Evolutionary conservation across 2,888 invertebrate genomes (phyloP), one percentile per base, ranked within the genome.

Genomic region (Orchesella flavescens): DNA sequence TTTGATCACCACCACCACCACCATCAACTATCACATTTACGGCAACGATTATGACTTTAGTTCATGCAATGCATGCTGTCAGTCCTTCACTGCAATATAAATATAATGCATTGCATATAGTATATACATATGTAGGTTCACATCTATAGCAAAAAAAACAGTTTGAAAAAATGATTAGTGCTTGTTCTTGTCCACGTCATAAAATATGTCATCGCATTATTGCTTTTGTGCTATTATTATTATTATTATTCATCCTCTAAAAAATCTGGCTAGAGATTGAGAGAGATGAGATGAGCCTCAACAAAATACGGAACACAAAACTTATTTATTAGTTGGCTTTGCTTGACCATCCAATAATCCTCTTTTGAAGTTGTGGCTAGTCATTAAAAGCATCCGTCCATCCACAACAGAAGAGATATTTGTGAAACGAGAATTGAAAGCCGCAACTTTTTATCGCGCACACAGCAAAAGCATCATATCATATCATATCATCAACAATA

Each of bases 201-300:
- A 85, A 85, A 85, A 83, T 85, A 83, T 84, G 85, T 85, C 85
- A 84, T 85, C 85, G 84, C 80, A 72, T 71, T 78, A 78, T 78
- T 78, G 78, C 78, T 71, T 66, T 49, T 49, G 49, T 49, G 49
- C 49, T 49, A 61, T 24, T 61, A 61, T 66, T 49, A 61, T 24
- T 61, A 61, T 66, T n/a, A 49, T 49, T 15, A 49, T 49, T 49
- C 49, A 49, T 49, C 12, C 49, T 12, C 49, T 10, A 59, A 59
- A n/a, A 59, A 21, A 21, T n/a, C 55, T 72, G 24, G 63, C 46
- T 63, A 13, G 34, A 34, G 34, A 4, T 2, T 4, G 34, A 34
- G 34, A 34, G 34, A 34, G 34, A 34, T 53, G 34, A 34, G 34
- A 34, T 53, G n/a, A 53, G 17, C 15, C 2, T n/a, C 15, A 53